Base-by-base conservation (phyloP, 2,113 vertebrate species). In the Sorex araneus region DNA sequence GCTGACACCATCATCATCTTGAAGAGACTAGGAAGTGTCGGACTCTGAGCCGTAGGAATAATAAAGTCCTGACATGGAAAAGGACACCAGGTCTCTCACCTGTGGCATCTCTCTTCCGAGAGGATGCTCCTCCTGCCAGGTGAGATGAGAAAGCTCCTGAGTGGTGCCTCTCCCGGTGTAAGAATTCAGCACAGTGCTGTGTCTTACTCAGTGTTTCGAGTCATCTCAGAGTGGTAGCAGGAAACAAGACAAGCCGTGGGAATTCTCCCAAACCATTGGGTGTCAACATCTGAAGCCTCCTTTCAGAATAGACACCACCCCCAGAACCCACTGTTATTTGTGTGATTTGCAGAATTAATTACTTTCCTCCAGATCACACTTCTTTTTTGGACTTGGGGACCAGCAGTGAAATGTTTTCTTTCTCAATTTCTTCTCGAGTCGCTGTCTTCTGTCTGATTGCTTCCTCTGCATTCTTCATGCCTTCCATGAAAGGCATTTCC, bases 301-400 rank as follows among this genome's bases (percentile, higher is more conserved):
- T 78, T 82, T 66, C 32, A 83, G 45, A 94, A 87, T 71, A 93
- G 90, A 75, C 91, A 45, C 92, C 66, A 6, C 90, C 70, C 11
- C n/a, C 76, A 89, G 83, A 64, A 66, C 18, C 32, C 54, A 36
- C 23, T 3, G 15, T 69, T 78, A 75, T 71, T 81, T 78, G 71
- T 40, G 30, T 63, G 45, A 89, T 74, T 84, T 93, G 57, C 16
- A 43, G n/a, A 86, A 91, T 93, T 76, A 74, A 83, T 83, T 15
- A 40, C 67, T 36, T 93, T 87, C n/a, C 66, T 80, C 74, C 84
- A 73, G 30, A 57, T 86, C 32, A 19, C 40, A 64, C n/a, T 91
- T 84, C 66, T 93, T 87, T 34, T 64, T 83, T 21, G 57, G 85
- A 80, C n/a, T 67, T 79, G 47, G 25, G 73, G 50, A 12, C 54